Percentiles rank a stretch among this genome's conserved stretches.
phyloP scores from a whole-genome alignment of 2,113 vertebrate species.

The Callorhinus ursinus region DNA sequence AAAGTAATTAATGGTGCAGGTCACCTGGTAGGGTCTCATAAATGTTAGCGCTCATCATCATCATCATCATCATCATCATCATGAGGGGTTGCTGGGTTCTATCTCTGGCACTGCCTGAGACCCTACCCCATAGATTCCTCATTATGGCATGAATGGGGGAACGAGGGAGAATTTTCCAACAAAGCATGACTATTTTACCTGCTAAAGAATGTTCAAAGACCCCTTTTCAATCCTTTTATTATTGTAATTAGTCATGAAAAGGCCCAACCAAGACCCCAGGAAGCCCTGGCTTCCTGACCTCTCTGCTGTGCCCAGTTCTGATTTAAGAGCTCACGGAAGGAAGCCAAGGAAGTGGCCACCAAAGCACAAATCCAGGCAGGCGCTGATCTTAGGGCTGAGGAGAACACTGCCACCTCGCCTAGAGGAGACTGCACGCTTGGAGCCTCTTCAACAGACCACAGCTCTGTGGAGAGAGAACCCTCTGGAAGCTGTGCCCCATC shows the following conservation, averaged over 20 bases:
- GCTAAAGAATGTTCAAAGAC: not conserved
- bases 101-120: not conserved
- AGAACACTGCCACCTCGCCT: not conserved
- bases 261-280: not conserved
- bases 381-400: not conserved
- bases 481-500: not conserved
- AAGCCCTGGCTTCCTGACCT: constrained; percentile 11
- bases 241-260: constrained; percentile 59
- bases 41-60: fast-evolving
- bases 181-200: not conserved
- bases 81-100: not conserved
- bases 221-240: not conserved
- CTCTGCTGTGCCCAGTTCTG: not conserved
- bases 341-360: not conserved
- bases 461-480: not conserved
- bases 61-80: not conserved
- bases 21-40: not conserved
- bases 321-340: constrained; percentile 9
- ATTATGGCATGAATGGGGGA: not conserved
- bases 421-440: not conserved
- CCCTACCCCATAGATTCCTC: not conserved
- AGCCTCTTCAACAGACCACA: not conserved
- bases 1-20: constrained; percentile 11
- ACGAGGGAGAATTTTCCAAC: not conserved
- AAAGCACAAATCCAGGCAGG: not conserved